Evolutionary conservation across 2,113 vertebrate species (phyloP).

Genomic region (Epinephelus lanceolatus): DNA sequence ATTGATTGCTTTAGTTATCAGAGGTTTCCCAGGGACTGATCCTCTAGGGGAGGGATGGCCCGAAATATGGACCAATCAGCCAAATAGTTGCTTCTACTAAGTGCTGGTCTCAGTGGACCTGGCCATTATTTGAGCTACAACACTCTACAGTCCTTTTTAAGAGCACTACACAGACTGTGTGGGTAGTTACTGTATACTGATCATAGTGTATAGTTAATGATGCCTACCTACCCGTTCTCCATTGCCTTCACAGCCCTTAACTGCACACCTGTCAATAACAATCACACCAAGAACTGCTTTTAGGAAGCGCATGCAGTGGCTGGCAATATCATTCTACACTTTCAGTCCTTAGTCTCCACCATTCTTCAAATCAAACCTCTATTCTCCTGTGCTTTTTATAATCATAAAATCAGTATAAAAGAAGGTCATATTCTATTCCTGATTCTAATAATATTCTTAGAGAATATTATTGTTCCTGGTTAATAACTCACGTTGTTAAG

Average conservation of each 20-base stretch:
- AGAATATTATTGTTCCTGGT: not conserved
- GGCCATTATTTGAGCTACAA: slow-evolving; percentile 26
- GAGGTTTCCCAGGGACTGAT: slow-evolving; percentile 59
- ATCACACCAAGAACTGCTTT: not conserved
- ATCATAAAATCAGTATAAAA: not conserved
- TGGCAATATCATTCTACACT: not conserved
- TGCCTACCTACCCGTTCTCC: not conserved
- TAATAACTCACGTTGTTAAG: not conserved
- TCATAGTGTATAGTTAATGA: slow-evolving; percentile 7
- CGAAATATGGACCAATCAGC: slow-evolving; percentile 54
- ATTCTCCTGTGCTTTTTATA: not conserved
- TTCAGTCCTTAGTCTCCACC: not conserved
- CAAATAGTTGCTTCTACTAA: slow-evolving; percentile 53
- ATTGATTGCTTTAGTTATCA: slow-evolving; percentile 71
- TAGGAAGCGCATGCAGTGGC: not conserved
- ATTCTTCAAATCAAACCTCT: not conserved
- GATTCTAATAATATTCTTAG: not conserved
- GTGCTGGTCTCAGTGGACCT: slow-evolving; percentile 34
- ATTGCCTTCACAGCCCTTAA: not conserved
- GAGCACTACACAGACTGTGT: slow-evolving; percentile 7
- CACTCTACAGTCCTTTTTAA: not conserved
- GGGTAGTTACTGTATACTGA: slow-evolving; percentile 3
- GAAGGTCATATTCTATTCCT: not conserved
- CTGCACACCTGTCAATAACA: not conserved
- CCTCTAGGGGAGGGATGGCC: slow-evolving; percentile 45